A percentile compares a stretch with the other conserved stretches of the same genome.
phyloP scores from a whole-genome alignment of 1,140 invertebrate genomes.

The Diabrotica undecimpunctata region DNA sequence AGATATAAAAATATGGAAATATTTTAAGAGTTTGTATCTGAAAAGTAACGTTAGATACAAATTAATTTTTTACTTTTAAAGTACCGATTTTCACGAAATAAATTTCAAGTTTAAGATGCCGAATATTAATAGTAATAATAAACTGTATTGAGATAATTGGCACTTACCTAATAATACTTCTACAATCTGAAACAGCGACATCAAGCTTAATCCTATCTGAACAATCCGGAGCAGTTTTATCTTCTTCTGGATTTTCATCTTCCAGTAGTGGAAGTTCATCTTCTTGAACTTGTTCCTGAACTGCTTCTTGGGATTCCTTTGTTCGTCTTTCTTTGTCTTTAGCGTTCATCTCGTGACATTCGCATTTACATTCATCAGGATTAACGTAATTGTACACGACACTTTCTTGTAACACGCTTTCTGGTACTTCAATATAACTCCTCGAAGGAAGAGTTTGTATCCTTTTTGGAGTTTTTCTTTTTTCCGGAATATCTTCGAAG shows the following conservation, averaged over 20 bases:
- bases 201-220: slow-evolving; percentile 20
- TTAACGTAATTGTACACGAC: slow-evolving; percentile 73
- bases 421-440: slow-evolving; percentile 43
- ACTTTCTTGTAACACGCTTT: slow-evolving; percentile 41
- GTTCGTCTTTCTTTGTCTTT: slow-evolving; percentile 28
- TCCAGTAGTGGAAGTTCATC: slow-evolving; percentile 40
- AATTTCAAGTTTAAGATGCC: too few relatives aligned
- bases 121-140: too few relatives aligned
- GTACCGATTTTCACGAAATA: too few relatives aligned
- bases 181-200: slow-evolving; percentile 31
- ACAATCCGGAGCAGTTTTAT: slow-evolving; percentile 23
- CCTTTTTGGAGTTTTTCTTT: slow-evolving; percentile 69
- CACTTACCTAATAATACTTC: slow-evolving; percentile 33
- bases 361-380: slow-evolving; percentile 78
- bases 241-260: slow-evolving; percentile 34
- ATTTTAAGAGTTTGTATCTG: too few relatives aligned
- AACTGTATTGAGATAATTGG: background rate
- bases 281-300: slow-evolving; percentile 32
- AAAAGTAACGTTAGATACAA: too few relatives aligned
- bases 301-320: slow-evolving; percentile 9
- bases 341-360: slow-evolving; percentile 66
- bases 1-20: too few relatives aligned
- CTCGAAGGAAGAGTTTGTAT: slow-evolving; percentile 71
- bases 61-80: too few relatives aligned
- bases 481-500: slow-evolving; percentile 80